phyloP scores from a whole-genome alignment of 2,113 vertebrate species.

The Salvelinus alpinus region DNA sequence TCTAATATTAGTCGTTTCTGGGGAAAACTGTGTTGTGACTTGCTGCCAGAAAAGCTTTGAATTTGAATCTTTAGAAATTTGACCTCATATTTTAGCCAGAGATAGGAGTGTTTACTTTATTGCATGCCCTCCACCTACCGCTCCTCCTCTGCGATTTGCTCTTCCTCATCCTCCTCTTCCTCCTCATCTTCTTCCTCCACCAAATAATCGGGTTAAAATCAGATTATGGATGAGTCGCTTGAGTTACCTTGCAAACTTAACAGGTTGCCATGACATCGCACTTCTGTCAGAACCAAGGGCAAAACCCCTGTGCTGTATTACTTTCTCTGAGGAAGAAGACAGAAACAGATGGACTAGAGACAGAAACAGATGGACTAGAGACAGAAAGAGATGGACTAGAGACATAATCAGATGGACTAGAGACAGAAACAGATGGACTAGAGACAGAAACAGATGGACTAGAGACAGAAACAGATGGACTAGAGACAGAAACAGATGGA shows the following conservation, averaged over 20 bases:
- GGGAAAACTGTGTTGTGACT: no score
- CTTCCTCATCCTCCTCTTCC: background rate
- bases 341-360: constrained; percentile 40
- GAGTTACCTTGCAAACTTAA: background rate
- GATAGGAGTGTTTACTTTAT: background rate
- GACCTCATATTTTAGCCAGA: background rate
- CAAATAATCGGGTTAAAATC: background rate
- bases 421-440: no score
- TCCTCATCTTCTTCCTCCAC: background rate
- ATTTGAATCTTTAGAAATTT: background rate
- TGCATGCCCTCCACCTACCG: background rate
- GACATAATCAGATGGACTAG: background rate
- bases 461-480: background rate
- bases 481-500: background rate
- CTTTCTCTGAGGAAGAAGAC: constrained; percentile 6
- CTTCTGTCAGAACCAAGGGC: background rate
- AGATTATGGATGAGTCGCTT: constrained; percentile 8
- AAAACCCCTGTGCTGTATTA: constrained; percentile 22
- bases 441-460: constrained; percentile 37
- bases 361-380: constrained; percentile 40
- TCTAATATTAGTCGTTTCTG: constrained; percentile 37
- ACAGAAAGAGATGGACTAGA: background rate
- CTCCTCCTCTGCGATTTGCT: no score
- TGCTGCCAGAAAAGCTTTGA: no score
- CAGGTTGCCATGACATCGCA: background rate